Evolutionary conservation across 1,140 invertebrate species (phyloP).

Genomic region (Thrips palmi): DNA sequence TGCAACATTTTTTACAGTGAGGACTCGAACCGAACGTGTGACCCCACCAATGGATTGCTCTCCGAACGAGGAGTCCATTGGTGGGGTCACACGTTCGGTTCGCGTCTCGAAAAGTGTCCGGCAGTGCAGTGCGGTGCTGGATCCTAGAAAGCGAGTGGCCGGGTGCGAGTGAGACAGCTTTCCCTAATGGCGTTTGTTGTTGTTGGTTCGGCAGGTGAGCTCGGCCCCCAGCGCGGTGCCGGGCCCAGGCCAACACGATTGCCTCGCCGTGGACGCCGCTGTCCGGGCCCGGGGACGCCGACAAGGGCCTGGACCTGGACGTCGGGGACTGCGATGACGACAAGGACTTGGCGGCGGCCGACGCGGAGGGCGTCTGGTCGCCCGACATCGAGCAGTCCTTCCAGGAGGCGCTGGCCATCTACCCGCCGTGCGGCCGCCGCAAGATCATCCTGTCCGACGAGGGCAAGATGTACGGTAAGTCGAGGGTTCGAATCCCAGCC

Average conservation of each 20-base stretch:
- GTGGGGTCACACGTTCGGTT: too few relatives aligned
- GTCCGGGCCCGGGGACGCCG: conserved; percentile 43
- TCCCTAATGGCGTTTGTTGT: too few relatives aligned
- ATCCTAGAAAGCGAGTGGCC: too few relatives aligned
- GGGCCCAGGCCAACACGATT: conserved; percentile 25
- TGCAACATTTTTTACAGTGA: too few relatives aligned
- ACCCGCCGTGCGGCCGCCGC: conserved; percentile 94
- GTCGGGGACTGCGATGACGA: conserved; percentile 71
- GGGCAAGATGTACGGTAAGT: conserved; percentile 99
- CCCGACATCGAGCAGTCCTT: conserved; percentile 99
- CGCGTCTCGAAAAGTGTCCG: too few relatives aligned
- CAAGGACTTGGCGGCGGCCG: conserved; percentile 74
- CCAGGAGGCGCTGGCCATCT: conserved; percentile 97
- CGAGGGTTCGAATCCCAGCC: conserved; percentile 11
- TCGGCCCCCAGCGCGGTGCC: conserved; percentile 46
- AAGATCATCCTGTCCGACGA: conserved; percentile 99
- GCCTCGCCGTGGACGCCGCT: too few relatives aligned
- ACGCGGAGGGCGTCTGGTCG: conserved; percentile 99
- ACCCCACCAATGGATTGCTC: too few relatives aligned
- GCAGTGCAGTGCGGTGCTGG: too few relatives aligned
- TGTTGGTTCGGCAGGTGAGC: conserved; percentile 66
- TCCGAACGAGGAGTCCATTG: too few relatives aligned
- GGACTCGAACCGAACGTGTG: too few relatives aligned
- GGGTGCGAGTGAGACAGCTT: too few relatives aligned
- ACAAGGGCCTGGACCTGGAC: conserved; percentile 63